Evolutionary conservation across 2,888 invertebrate species (phyloP), one percentile per base, ranked within the genome.

Genomic region (Syrphus vitripennis): DNA sequence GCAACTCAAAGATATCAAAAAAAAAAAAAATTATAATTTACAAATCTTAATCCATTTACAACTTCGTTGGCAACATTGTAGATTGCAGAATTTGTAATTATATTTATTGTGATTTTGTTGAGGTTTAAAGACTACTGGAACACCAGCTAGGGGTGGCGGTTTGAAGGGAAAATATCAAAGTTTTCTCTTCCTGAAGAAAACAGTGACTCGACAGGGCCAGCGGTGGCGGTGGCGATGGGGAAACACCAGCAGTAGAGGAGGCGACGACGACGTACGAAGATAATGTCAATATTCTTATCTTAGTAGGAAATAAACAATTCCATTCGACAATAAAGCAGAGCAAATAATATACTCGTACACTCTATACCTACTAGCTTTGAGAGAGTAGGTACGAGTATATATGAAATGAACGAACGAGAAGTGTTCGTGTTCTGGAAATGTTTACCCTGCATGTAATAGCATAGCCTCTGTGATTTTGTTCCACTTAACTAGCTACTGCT

Each of bases 231-330:
- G 9, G 31, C 31, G 19, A n/a, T n/a, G 48, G 21, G 21, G 10
- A 12, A 48, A 7, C 10, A 37, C 7, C 59, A 24, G 10, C 42
- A 9, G 37, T n/a, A 40, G 12, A 10, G 5, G 7, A 4, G 4
- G 21, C 10, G 26, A 29, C 40, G 42, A 29, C 40, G 31, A 34
- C 59, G 70, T 12, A 65, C 59, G 42, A 67, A 82, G 87, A 87
- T 87, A 87, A 87, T 75, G 81, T 75, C 83, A 78, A 79, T 81
- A 81, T 71, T 87, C 87, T 87, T 87, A 87, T 87, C 87, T 87
- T 83, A 87, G 78, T 83, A 87, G 87, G 87, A 87, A 87, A 83
- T 83, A 87, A 87, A 87, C 87, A 87, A 87, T 87, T 86, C 42
- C 77, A 86, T 82, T 86, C 86, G 77, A 86, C 82, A 86, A 86